Evolutionary conservation across 2,113 vertebrate species (phyloP).

Genomic region (Percina caprodes): DNA sequence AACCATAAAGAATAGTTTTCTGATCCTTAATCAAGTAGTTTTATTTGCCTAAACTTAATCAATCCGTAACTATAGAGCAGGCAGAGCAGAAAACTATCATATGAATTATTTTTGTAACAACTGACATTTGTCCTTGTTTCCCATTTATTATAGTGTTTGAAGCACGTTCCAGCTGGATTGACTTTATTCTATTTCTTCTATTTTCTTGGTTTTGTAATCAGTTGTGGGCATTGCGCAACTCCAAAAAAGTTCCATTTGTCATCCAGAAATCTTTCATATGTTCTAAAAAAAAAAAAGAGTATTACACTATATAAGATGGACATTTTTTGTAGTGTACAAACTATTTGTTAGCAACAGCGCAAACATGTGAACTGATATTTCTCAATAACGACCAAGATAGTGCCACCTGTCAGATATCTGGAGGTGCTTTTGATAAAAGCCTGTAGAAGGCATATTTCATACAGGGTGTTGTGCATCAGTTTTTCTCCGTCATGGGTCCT

Average conservation of each 20-base stretch:
- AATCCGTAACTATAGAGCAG: not conserved
- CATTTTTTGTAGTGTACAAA: not conserved
- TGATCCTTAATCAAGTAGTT: not conserved
- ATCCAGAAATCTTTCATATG: not conserved
- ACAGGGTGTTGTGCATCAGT: slow-evolving; percentile 25
- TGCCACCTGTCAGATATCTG: slow-evolving; percentile 47
- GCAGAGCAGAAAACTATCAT: not conserved
- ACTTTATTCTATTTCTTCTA: not conserved
- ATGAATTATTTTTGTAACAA: not conserved
- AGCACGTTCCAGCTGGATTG: not conserved
- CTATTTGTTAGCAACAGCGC: slow-evolving; percentile 4
- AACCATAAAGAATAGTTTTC: not conserved
- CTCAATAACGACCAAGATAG: slow-evolving; percentile 19
- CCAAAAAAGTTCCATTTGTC: not conserved
- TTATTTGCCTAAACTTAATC: not conserved
- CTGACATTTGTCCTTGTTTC: no score
- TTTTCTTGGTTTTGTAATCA: not conserved
- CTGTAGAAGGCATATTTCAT: slow-evolving; percentile 35
- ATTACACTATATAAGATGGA: not conserved
- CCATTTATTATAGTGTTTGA: not conserved
- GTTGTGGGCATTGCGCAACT: not conserved
- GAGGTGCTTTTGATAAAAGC: slow-evolving; percentile 42
- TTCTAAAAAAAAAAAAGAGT: not conserved
- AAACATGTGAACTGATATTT: slow-evolving; percentile 29
- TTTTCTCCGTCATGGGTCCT: slow-evolving; percentile 28